A percentile compares a stretch with the other conserved stretches of the same genome.
phyloP scores from a whole-genome alignment of 2,888 invertebrate species.

The Chorisops tibialis region DNA sequence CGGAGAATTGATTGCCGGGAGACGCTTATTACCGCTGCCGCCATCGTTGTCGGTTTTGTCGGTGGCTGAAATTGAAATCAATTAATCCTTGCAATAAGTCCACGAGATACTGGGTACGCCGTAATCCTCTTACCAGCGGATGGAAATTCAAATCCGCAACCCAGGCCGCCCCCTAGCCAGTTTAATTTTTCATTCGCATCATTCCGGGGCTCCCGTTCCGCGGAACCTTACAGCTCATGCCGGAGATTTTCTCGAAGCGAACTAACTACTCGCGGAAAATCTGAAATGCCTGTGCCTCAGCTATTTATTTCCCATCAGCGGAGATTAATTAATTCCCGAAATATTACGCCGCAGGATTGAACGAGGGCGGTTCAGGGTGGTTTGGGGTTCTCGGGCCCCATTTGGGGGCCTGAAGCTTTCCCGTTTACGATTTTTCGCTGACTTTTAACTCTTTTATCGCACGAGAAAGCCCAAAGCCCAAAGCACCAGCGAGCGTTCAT shows the following conservation, averaged over 20 bases:
- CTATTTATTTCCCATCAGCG: constrained; percentile 33
- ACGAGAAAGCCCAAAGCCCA: background rate
- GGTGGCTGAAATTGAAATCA: constrained; percentile 31
- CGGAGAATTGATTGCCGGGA: constrained; percentile 30
- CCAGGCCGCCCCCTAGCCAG: background rate
- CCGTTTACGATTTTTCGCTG: background rate
- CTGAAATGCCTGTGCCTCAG: constrained; percentile 18
- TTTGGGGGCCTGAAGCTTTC: background rate
- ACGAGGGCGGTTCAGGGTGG: constrained; percentile 4
- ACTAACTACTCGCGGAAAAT: no score
- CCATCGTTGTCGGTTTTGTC: background rate
- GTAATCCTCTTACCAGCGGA: constrained; percentile 20
- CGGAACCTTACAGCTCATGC: background rate
- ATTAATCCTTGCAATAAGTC: constrained; percentile 30
- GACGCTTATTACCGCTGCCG: constrained; percentile 26
- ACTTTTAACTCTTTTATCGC: constrained; percentile 23
- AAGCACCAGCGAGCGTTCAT: constrained; percentile 15
- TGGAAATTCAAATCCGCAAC: background rate
- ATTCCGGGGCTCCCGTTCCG: background rate
- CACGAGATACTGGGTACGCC: constrained; percentile 6
- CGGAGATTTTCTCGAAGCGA: background rate
- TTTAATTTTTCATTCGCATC: constrained; percentile 21
- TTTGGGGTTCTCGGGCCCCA: background rate
- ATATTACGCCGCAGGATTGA: constrained; percentile 22
- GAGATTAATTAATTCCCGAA: constrained; percentile 35